phyloP scores from a whole-genome alignment of 2,113 vertebrate genomes.

The Nipponia nippon region DNA sequence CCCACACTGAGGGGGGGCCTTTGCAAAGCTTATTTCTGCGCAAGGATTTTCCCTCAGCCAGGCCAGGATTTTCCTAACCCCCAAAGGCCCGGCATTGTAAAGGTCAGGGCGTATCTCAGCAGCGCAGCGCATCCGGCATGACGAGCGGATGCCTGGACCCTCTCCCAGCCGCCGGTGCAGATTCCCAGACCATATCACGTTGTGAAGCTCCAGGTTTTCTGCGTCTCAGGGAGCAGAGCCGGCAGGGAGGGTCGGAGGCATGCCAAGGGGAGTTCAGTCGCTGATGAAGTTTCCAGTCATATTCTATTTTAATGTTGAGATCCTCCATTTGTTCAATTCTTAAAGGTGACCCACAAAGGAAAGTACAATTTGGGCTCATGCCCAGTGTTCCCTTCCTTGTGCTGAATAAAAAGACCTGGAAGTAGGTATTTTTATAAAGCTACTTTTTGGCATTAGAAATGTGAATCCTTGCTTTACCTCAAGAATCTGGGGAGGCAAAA shows the following conservation, averaged over 20 bases:
- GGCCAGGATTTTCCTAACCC: background rate
- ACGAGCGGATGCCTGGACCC: background rate
- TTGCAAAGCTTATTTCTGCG: background rate
- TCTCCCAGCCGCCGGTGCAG: background rate
- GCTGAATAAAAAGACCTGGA: constrained; percentile 7
- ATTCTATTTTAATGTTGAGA: constrained; percentile 34
- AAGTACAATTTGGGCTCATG: constrained; percentile 19
- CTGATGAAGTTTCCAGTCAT: constrained; percentile 48
- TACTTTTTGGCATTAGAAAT: background rate
- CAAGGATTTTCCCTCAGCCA: background rate
- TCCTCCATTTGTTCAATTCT: constrained; percentile 21
- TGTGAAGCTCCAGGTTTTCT: background rate
- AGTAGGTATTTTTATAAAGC: constrained; percentile 1
- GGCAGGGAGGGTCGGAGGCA: background rate
- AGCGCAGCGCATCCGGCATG: fast-evolving
- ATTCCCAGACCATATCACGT: background rate
- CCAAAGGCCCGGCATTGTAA: background rate
- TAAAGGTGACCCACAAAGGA: constrained; percentile 46
- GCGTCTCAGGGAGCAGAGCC: background rate
- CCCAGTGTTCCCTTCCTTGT: constrained; percentile 3
- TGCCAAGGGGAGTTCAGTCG: background rate
- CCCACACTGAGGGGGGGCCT: background rate
- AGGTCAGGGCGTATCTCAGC: background rate
- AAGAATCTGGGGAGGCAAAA: background rate
- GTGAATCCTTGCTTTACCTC: background rate